Conservation (phyloP, 92 coral and sea anemone genomes). For the Porites evermanni region DNA sequence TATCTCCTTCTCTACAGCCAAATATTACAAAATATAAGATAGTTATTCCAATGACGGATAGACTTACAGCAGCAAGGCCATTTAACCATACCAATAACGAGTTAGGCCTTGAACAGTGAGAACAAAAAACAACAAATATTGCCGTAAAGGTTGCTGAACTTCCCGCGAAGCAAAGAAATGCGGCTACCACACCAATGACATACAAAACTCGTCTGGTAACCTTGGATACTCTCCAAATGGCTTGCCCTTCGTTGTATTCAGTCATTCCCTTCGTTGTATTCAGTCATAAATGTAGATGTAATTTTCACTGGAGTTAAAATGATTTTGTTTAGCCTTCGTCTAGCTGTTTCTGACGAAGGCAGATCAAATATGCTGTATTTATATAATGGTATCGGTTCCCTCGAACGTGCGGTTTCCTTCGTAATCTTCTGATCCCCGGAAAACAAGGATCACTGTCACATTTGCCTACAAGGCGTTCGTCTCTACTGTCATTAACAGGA, state of each 20-base stretch:
- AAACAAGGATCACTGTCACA: too few species aligned
- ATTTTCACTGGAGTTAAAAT: not conserved
- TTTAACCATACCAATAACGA: not conserved
- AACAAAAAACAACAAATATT: not conserved
- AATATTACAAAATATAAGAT: conserved; percentile 30
- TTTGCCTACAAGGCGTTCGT: too few species aligned
- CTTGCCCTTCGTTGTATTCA: not conserved
- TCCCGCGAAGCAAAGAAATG: not conserved
- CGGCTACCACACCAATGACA: not conserved
- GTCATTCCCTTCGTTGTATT: not conserved
- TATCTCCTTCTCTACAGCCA: not conserved
- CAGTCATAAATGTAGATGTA: not conserved
- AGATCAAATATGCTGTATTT: too few species aligned
- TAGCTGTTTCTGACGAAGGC: not conserved
- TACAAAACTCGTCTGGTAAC: not conserved
- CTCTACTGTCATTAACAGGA: too few species aligned
- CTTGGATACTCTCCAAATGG: not conserved
- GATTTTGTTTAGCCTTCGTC: not conserved
- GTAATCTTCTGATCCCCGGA: too few species aligned
- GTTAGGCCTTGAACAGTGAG: not conserved
- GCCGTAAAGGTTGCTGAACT: not conserved
- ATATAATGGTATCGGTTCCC: too few species aligned
- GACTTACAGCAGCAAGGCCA: not conserved
- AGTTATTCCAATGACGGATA: not conserved
- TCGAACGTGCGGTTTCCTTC: too few species aligned